Base-by-base conservation (phyloP, 2,888 invertebrate species). In the Eupithecia tripunctaria region DNA sequence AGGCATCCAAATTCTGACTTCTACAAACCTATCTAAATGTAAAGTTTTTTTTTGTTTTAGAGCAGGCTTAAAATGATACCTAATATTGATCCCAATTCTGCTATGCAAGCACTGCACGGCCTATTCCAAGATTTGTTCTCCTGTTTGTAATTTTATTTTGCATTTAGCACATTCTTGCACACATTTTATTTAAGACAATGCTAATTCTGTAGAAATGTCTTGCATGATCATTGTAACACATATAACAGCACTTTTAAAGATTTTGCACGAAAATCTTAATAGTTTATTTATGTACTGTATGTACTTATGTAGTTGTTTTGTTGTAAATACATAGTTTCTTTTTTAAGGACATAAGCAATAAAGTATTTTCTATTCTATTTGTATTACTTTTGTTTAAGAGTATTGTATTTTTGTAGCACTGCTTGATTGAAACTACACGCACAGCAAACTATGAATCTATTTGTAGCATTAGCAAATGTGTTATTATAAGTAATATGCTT, bases 91-190 rank as follows among this genome's bases (percentile, higher is more conserved):
- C 56, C 25, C 25, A 51, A 25, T 51, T 51, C 21, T 51, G 51
- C 21, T 25, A 56, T 56, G 25, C 21, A 56, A 56, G 56, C 56
- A 56, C 51, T 56, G 51, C 51, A 56, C 56, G 56, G 25, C 56
- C 56, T 56, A 5, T 25, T 21, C 56, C 56, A 56, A 56, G 56
- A 56, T 51, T 51, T 25, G 25, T 56, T 56, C 1, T 56, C 21
- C 25, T 56, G 56, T 56, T 25, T 56, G 25, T 25, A 56, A 56
- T 56, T 25, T 56, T 25, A 56, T 56, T 51, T 56, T 56, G 56
- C 56, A 56, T 25, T 25, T 56, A 56, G 12, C 47, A 12, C 14
- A 56, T 12, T 25, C 25, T 56, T 56, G 21, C 25, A 56, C 25
- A n/a, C n/a, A n/a, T n/a, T n/a, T n/a, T n/a, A n/a, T n/a, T n/a